Percentiles rank a stretch among this genome's conserved stretches.
phyloP scores from a whole-genome alignment of 92 coral and sea anemone species.

The Zoanthus sansibaricus region DNA sequence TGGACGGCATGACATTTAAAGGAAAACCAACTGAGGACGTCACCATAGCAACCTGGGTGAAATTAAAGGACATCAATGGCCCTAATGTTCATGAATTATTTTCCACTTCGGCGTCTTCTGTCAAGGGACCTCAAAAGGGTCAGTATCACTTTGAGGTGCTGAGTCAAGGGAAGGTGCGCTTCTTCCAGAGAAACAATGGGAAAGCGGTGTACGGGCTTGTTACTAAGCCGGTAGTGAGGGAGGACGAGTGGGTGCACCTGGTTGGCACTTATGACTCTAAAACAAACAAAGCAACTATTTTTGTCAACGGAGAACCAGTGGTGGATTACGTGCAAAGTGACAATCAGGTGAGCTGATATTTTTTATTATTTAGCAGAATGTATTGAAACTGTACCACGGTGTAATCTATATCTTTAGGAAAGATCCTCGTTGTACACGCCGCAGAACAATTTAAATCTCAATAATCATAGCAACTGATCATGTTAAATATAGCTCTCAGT shows the following conservation, averaged over 20 bases:
- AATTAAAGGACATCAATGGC: constrained; percentile 70
- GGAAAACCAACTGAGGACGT: constrained; percentile 85
- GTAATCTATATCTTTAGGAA: too few relatives aligned
- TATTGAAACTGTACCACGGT: too few relatives aligned
- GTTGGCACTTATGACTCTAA: constrained; percentile 82
- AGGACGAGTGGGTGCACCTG: constrained; percentile 82
- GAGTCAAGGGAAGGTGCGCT: constrained; percentile 80
- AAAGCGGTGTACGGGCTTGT: constrained; percentile 85
- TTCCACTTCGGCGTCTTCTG: constrained; percentile 66
- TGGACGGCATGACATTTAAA: constrained; percentile 78
- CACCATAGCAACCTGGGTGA: constrained; percentile 88
- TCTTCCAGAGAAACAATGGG: constrained; percentile 85
- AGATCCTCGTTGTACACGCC: too few relatives aligned
- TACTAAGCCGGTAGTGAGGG: constrained; percentile 72
- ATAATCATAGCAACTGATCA: too few relatives aligned
- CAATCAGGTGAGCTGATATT: constrained; percentile 39
- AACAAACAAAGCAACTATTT: constrained; percentile 74
- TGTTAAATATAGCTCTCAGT: too few relatives aligned
- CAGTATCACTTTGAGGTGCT: constrained; percentile 90
- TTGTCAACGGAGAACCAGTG: constrained; percentile 78
- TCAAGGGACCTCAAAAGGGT: constrained; percentile 54
- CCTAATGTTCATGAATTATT: constrained; percentile 79
- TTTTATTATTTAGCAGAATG: not conserved
- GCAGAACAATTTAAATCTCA: too few relatives aligned
- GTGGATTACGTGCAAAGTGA: constrained; percentile 77